phyloP scores from a whole-genome alignment of 2,797 vertebrate species.

The Lophius americanus region DNA sequence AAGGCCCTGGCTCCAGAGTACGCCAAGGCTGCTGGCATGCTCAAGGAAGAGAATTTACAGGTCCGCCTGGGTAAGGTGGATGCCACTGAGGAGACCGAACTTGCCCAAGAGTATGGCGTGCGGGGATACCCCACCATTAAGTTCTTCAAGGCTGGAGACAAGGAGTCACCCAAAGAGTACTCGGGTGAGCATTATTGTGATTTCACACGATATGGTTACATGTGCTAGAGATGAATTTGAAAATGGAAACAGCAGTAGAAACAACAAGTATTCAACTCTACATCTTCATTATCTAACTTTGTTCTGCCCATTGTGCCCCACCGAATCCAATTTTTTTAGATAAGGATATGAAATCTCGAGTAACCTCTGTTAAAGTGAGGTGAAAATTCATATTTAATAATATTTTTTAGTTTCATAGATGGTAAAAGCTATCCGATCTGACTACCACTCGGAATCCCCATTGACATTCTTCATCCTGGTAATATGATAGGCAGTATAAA shows the following conservation, averaged over 20 bases:
- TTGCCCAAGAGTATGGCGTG: constrained; percentile 93
- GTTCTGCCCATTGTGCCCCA: background rate
- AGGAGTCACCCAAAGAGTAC: constrained; percentile 90
- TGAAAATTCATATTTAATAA: background rate
- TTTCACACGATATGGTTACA: background rate
- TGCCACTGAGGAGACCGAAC: constrained; percentile 94
- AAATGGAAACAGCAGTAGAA: background rate
- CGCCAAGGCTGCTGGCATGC: constrained; percentile 89
- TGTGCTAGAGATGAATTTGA: background rate
- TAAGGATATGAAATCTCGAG: constrained; percentile 22
- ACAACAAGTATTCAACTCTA: background rate
- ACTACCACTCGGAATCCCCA: background rate
- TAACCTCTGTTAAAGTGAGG: constrained; percentile 5
- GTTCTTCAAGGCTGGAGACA: constrained; percentile 95
- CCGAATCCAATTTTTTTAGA: background rate
- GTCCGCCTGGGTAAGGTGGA: constrained; percentile 95
- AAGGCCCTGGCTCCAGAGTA: constrained; percentile 96
- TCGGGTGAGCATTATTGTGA: constrained; percentile 82
- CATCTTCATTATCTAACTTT: background rate
- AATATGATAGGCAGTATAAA: constrained; percentile 43
- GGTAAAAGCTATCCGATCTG: constrained; percentile 1
- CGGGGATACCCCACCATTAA: constrained; percentile 98
- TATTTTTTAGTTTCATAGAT: background rate
- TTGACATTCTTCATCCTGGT: constrained; percentile 11
- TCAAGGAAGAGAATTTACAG: constrained; percentile 88